Percentiles rank a stretch among this genome's conserved stretches.
These are phyloP conservation scores for Holacanthus passer DNA, from an alignment of 2,113 vertebrate species.

Conservation along the genomic window DNA sequence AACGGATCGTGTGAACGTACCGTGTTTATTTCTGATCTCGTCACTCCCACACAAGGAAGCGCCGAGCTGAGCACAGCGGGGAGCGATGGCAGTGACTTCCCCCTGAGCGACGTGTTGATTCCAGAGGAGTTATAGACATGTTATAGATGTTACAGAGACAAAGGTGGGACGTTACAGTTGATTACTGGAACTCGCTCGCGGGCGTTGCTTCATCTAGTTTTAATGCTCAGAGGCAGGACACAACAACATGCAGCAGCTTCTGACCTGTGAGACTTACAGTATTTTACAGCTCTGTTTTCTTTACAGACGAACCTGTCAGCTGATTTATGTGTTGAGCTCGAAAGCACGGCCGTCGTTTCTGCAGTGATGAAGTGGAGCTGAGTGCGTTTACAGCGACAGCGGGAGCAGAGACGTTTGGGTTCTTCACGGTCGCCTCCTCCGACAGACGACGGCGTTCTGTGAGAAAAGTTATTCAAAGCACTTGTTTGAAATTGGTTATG, in stretches of 20 bases:
- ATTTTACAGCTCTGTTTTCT: background rate
- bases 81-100: background rate
- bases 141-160: too few relatives aligned
- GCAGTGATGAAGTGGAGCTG: background rate
- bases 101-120: background rate
- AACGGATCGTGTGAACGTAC: background rate
- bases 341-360: background rate
- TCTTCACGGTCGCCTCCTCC: background rate
- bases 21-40: background rate
- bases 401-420: background rate
- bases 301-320: background rate
- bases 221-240: background rate
- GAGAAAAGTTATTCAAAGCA: conserved; percentile 3
- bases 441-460: background rate
- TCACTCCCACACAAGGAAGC: background rate
- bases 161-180: too few relatives aligned
- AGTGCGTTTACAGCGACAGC: background rate
- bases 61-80: background rate
- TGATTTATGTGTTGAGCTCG: background rate
- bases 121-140: too few relatives aligned
- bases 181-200: background rate
- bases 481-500: background rate
- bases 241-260: background rate
- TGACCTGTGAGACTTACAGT: background rate
- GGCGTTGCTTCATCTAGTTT: background rate